phyloP scores from a whole-genome alignment of 2,113 vertebrate genomes.

The Calidris pygmaea region DNA sequence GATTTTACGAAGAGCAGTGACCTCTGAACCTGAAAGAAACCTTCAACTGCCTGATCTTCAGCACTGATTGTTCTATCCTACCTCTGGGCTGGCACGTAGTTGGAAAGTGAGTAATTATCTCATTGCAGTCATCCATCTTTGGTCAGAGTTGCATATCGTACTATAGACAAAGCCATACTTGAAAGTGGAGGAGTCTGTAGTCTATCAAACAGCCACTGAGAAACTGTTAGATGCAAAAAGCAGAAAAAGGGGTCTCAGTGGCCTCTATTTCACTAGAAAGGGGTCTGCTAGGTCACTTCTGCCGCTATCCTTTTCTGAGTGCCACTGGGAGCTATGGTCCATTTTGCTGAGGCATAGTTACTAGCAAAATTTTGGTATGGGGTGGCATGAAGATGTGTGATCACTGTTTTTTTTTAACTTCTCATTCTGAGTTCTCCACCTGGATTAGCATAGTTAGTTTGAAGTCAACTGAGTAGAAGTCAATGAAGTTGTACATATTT shows the following conservation, averaged over 20 bases:
- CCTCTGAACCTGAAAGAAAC: neutral
- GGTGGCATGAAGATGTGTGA: neutral
- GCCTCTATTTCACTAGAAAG: neutral
- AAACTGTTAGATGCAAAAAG: neutral
- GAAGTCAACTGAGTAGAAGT: neutral
- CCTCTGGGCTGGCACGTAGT: neutral
- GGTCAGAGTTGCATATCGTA: neutral
- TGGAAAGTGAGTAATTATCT: neutral
- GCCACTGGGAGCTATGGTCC: neutral
- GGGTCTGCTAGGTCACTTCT: neutral
- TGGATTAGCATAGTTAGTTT: neutral
- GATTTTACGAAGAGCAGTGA: neutral
- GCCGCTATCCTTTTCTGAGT: neutral
- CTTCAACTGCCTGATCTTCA: neutral
- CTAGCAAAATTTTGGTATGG: neutral
- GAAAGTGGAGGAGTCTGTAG: neutral
- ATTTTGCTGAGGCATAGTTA: accelerated
- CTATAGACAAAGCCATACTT: neutral
- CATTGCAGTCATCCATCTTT: neutral
- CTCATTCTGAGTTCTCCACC: neutral
- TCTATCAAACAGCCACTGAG: neutral
- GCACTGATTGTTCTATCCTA: neutral
- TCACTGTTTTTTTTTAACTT: neutral
- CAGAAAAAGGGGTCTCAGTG: neutral
- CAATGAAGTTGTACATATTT: neutral